phyloP scores from a whole-genome alignment of 2,797 vertebrate genomes.

The Toxotes lorentzi region DNA sequence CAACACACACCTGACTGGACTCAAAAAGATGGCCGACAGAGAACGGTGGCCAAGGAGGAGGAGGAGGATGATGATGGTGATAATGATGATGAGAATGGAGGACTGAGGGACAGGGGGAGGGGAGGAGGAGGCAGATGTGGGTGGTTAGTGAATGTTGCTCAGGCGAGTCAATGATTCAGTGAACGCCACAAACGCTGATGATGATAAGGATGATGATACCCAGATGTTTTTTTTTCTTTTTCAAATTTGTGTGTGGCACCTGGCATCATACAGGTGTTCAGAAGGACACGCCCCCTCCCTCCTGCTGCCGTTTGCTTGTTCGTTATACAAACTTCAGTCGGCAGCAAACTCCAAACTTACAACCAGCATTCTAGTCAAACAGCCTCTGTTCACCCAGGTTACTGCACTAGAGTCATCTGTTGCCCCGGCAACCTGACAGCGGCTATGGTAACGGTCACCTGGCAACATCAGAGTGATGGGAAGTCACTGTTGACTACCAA shows the following conservation, averaged over 20 bases:
- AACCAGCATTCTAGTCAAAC: background rate
- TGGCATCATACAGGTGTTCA: constrained; percentile 26
- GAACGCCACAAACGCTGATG: constrained; percentile 59
- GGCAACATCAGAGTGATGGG: background rate
- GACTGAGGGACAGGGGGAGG: background rate
- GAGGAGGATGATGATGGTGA: constrained; percentile 4
- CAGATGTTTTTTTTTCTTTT: constrained; percentile 22
- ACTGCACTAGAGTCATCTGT: background rate
- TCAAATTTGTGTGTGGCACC: constrained; percentile 27
- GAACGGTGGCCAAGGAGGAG: constrained; percentile 2
- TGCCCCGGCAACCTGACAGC: background rate
- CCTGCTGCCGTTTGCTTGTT: background rate
- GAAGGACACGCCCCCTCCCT: constrained; percentile 52
- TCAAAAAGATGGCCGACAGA: constrained; percentile 43
- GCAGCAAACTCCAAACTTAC: constrained; percentile 67
- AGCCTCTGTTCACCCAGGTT: background rate
- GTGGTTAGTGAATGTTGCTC: constrained; percentile 42
- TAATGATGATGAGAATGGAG: background rate
- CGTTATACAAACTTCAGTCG: background rate
- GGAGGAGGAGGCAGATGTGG: background rate
- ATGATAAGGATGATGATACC: constrained; percentile 24
- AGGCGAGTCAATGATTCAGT: constrained; percentile 36
- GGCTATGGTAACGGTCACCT: background rate
- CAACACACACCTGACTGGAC: constrained; percentile 65
- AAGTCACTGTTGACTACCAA: no score